These are phyloP conservation scores for Cydia pomonella DNA, from an alignment of 1,140 invertebrate genomes.

Conservation along the genomic window DNA sequence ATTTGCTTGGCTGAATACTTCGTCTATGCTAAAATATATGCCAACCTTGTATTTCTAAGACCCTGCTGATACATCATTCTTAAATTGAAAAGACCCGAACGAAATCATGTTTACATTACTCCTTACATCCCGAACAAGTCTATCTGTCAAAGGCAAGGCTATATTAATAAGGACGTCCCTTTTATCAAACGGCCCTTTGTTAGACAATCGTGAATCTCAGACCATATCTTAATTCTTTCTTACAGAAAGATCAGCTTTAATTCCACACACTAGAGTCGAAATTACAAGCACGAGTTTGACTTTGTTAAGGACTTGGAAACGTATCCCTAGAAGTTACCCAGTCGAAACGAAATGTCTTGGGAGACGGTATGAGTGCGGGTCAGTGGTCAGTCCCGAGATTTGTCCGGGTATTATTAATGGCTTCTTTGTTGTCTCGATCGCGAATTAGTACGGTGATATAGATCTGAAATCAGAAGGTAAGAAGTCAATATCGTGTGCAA, in stretches of 20 bases:
- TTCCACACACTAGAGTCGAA: not conserved
- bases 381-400: not conserved
- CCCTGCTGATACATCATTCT: not conserved
- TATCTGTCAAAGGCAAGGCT: slow-evolving; percentile 29
- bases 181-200: slow-evolving; percentile 25
- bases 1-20: not conserved
- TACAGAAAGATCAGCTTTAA: not conserved
- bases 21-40: not conserved
- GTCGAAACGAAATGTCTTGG: not conserved
- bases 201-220: not conserved
- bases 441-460: slow-evolving; percentile 38
- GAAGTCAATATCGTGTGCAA: not conserved
- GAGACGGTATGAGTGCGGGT: not conserved
- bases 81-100: slow-evolving; percentile 1
- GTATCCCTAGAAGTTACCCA: slow-evolving; percentile 1
- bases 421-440: slow-evolving; percentile 55
- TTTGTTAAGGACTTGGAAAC: not conserved
- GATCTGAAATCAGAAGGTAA: slow-evolving; percentile 1
- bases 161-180: slow-evolving; percentile 32
- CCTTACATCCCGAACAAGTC: slow-evolving; percentile 18
- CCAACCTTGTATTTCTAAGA: not conserved
- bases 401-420: slow-evolving; percentile 22
- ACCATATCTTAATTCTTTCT: not conserved
- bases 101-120: slow-evolving; percentile 31
- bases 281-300: not conserved